A percentile compares a stretch with the other conserved stretches of the same genome.
These are phyloP conservation scores for Meganola albula DNA, from an alignment of 2,888 invertebrate species.

Conservation along the genomic window DNA sequence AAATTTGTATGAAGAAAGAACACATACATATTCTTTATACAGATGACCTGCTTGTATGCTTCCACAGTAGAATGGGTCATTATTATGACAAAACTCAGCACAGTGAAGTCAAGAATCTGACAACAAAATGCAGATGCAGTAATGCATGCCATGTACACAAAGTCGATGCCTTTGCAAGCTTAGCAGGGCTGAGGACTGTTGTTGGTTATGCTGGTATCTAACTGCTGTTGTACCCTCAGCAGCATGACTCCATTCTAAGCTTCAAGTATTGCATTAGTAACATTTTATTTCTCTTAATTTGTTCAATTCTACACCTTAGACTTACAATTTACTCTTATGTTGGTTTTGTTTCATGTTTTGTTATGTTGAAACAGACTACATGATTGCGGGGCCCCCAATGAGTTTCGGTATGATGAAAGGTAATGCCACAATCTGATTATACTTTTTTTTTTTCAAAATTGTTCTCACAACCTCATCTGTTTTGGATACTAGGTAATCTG, in stretches of 20 bases:
- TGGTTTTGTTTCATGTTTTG: slow-evolving; percentile 86
- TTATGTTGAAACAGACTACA: slow-evolving; percentile 80
- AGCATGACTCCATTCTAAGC: slow-evolving; percentile 67
- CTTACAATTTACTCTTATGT: slow-evolving; percentile 82
- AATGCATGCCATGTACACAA: slow-evolving; percentile 32
- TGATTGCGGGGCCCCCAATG: slow-evolving; percentile 89
- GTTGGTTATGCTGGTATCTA: slow-evolving; percentile 64
- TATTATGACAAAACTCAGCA: no score
- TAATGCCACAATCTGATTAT: slow-evolving; percentile 76
- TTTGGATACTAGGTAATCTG: slow-evolving; percentile 61
- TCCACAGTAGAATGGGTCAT: no score
- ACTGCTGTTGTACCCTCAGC: slow-evolving; percentile 48
- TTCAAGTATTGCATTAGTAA: slow-evolving; percentile 52
- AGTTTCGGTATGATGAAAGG: slow-evolving; percentile 93
- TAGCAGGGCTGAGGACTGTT: slow-evolving; percentile 51
- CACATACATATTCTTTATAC: no score
- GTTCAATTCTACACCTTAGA: slow-evolving; percentile 58
- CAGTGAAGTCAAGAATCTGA: no score
- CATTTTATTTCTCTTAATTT: slow-evolving; percentile 47
- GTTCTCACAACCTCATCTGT: slow-evolving; percentile 57
- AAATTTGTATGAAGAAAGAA: no score
- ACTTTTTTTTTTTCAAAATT: slow-evolving; percentile 59
- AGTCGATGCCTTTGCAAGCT: slow-evolving; percentile 58
- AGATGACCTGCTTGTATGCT: no score
- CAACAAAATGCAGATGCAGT: slow-evolving; percentile 12